Evolutionary conservation across 2,797 vertebrate genomes (phyloP).

Genomic region (Podarcis lilfordi): DNA sequence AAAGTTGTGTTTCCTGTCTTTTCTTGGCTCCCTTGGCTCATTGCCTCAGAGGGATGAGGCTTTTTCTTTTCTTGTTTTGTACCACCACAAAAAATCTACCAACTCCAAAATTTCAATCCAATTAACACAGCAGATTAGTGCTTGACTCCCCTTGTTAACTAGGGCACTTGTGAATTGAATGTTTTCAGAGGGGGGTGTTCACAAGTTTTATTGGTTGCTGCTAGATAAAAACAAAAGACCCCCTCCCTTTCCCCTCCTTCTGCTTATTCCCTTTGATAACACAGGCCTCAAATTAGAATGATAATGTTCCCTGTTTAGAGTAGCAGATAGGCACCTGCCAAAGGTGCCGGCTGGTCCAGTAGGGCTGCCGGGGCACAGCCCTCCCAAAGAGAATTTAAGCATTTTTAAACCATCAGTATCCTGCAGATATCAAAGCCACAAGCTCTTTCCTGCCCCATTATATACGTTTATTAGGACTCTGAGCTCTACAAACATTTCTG

Average conservation of each 20-base stretch:
- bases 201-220: slow-evolving; percentile 42
- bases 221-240: slow-evolving; percentile 36
- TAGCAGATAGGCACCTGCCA: slow-evolving; percentile 19
- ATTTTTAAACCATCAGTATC: no score
- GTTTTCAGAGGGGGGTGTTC: slow-evolving; percentile 34
- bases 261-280: slow-evolving; percentile 32
- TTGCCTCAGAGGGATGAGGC: slow-evolving; percentile 59
- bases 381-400: no score
- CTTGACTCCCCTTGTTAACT: slow-evolving; percentile 62
- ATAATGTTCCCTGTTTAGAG: slow-evolving; percentile 29
- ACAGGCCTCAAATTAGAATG: slow-evolving; percentile 46
- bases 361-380: no score
- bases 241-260: slow-evolving; percentile 1
- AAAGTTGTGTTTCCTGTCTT: slow-evolving; percentile 63
- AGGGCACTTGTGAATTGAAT: slow-evolving; percentile 60
- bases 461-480: no score
- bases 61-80: slow-evolving; percentile 49
- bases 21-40: slow-evolving; percentile 59
- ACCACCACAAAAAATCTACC: slow-evolving; percentile 65
- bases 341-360: background rate
- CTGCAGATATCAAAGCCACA: no score
- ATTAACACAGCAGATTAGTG: slow-evolving; percentile 72
- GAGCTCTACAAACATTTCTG: no score
- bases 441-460: no score
- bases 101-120: slow-evolving; percentile 68